phyloP scores from a whole-genome alignment of 2,797 vertebrate genomes.

The Coranthus polyacanthus region DNA sequence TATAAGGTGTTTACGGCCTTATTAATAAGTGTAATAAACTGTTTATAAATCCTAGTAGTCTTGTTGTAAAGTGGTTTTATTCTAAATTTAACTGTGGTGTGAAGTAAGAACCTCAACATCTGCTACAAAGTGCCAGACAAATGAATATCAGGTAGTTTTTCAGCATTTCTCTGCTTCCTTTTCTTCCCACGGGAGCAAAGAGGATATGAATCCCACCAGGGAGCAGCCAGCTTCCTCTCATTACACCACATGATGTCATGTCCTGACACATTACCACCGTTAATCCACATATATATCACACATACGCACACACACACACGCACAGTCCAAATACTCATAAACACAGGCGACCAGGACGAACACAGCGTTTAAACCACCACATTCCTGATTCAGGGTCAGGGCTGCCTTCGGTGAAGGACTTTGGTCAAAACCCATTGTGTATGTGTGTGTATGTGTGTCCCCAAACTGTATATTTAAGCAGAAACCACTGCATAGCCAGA shows the following conservation, averaged over 20 bases:
- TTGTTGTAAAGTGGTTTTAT: too few relatives aligned
- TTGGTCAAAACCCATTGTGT: constrained; percentile 43
- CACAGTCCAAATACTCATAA: constrained; percentile 30
- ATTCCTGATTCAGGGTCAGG: constrained; percentile 59
- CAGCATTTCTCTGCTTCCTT: neutral
- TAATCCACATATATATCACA: constrained; percentile 21
- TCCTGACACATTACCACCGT: constrained; percentile 40
- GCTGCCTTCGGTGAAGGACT: constrained; percentile 42
- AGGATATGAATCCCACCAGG: constrained; percentile 24
- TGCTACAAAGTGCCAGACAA: too few relatives aligned
- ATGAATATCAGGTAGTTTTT: too few relatives aligned
- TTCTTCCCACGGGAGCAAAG: neutral
- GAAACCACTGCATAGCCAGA: constrained; percentile 64
- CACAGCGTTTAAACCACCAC: constrained; percentile 54
- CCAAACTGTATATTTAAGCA: constrained; percentile 67
- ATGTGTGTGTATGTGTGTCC: constrained; percentile 24
- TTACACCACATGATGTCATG: constrained; percentile 55
- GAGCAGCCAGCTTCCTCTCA: constrained; percentile 30
- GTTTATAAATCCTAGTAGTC: too few relatives aligned
- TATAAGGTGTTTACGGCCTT: too few relatives aligned
- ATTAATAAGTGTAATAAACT: too few relatives aligned
- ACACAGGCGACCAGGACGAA: constrained; percentile 25
- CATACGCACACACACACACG: constrained; percentile 1
- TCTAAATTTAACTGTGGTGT: too few relatives aligned
- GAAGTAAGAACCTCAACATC: too few relatives aligned